Percentiles rank a stretch among this genome's conserved stretches.
Evolutionary conservation across 2,797 vertebrate species (phyloP).

Genomic region (Orestias chungarensis): DNA sequence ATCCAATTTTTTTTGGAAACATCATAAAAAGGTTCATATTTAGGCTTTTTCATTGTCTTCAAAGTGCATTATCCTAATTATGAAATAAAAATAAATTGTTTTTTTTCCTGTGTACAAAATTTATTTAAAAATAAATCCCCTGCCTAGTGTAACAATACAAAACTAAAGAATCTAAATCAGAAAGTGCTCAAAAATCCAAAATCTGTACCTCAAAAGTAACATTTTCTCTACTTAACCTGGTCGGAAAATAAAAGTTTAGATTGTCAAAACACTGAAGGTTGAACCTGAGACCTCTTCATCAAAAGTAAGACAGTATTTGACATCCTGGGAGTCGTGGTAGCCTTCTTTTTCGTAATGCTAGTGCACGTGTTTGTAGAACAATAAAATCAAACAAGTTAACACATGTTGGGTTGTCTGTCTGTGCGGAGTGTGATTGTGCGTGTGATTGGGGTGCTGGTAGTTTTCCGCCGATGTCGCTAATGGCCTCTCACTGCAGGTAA

Average conservation of each 20-base stretch:
- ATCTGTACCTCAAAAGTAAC: constrained; percentile 49
- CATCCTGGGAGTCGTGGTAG: constrained; percentile 46
- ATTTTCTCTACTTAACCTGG: constrained; percentile 42
- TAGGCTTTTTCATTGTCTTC: constrained; percentile 8
- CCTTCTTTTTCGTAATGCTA: constrained; percentile 57
- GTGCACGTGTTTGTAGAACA: constrained; percentile 37
- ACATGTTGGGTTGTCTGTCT: constrained; percentile 38
- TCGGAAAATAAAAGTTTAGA: constrained; percentile 56
- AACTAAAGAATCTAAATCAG: constrained; percentile 67
- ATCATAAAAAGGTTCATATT: constrained; percentile 28
- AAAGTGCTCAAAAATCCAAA: constrained; percentile 76
- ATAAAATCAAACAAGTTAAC: constrained; percentile 33
- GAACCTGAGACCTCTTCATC: constrained; percentile 72
- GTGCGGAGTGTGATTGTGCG: constrained; percentile 17
- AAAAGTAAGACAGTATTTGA: constrained; percentile 40
- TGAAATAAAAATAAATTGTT: constrained; percentile 15
- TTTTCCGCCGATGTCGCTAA: constrained; percentile 17
- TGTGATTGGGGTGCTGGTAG: not conserved
- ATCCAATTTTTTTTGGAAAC: not conserved
- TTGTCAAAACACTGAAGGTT: constrained; percentile 69
- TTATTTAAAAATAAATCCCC: constrained; percentile 55
- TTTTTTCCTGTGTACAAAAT: constrained; percentile 33
- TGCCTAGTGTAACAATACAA: constrained; percentile 56
- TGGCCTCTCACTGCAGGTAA: constrained; percentile 74
- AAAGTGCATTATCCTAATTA: constrained; percentile 17